Evolutionary conservation across 2,113 vertebrate species (phyloP).

Genomic region (Silurus asotus): DNA sequence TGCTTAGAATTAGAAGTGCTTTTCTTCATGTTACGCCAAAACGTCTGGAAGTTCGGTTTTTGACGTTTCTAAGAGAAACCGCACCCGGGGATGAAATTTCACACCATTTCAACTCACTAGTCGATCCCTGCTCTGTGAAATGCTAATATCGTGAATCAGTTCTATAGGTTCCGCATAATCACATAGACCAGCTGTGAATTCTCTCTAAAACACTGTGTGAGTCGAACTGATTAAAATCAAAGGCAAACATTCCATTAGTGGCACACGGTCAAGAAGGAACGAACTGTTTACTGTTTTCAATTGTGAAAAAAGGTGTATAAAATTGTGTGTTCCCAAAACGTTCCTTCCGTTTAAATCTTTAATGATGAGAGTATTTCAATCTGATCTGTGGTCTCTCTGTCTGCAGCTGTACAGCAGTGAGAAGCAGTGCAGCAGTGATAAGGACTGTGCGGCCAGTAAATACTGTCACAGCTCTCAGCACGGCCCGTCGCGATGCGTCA

Average conservation of each 20-base stretch:
- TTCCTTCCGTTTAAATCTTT: background rate
- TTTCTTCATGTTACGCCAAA: background rate
- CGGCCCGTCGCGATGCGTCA: conserved; percentile 80
- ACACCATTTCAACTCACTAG: background rate
- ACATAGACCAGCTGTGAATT: background rate
- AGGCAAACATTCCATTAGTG: background rate
- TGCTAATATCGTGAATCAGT: conserved; percentile 10
- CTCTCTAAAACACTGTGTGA: background rate
- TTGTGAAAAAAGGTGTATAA: background rate
- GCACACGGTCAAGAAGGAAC: background rate
- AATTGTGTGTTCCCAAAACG: background rate
- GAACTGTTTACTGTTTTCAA: background rate
- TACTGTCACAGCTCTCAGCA: conserved; percentile 95
- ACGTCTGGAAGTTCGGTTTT: background rate
- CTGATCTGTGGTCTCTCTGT: background rate
- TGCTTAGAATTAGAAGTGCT: conserved; percentile 24
- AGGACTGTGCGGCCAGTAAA: conserved; percentile 87
- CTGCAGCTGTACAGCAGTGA: conserved; percentile 72
- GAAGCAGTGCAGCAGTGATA: conserved; percentile 85
- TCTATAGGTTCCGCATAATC: background rate
- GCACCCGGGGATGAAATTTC: conserved; percentile 12
- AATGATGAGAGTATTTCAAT: background rate
- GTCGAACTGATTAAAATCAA: conserved; percentile 12
- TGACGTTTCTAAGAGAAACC: background rate
- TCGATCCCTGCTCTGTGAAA: background rate